Evolutionary conservation across 53 echinoderm and acorn worm genomes (phyloP), one percentile per base, ranked within the genome.

Genomic region (Holothuria scabra): DNA sequence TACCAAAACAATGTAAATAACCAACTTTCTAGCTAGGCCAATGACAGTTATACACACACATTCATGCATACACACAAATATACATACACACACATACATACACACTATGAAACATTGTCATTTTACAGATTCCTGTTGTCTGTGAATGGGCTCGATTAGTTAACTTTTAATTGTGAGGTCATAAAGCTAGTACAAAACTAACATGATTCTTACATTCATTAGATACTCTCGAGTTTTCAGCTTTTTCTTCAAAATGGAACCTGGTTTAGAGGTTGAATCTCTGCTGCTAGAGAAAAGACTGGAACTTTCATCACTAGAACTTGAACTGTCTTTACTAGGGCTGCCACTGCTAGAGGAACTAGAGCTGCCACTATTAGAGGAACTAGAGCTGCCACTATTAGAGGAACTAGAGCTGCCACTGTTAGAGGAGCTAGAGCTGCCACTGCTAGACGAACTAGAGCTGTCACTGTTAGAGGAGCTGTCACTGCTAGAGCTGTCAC

Each of bases 131-230:
- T 35, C 35, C 35, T 35, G 3, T 35, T 35, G 35, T 6, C 35
- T 35, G 3, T 35, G 6, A 3, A 3, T 3, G 6, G 35, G 35
- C 35, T 4, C 6, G 35, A 35, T 48, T 48, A 1, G 12, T 48
- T 12, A 48, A 48, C 3, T 35, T 8, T 48, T 48, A 3, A 48
- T 5, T 5, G 3, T 5, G 1, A 48, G 11, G 7, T 12, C 48
- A 48, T 13, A 8, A 48, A 48, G 18, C 2, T 18, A 52, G 52
- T 0, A 52, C 16, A 52, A 33, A 16, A 18, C 7, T 4, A 33
- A 69, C 10, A n/a, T 41, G 2, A 30, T 16, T 30, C 69, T 69
- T 69, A 69, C 69, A 69, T 69, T 69, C 35, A 69, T 19, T n/a
- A 69, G 38, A 22, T 69, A 69, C 23, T 69, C 35, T 22, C 12